phyloP scores from a whole-genome alignment of 2,888 invertebrate genomes.

The Mythimna albipuncta region DNA sequence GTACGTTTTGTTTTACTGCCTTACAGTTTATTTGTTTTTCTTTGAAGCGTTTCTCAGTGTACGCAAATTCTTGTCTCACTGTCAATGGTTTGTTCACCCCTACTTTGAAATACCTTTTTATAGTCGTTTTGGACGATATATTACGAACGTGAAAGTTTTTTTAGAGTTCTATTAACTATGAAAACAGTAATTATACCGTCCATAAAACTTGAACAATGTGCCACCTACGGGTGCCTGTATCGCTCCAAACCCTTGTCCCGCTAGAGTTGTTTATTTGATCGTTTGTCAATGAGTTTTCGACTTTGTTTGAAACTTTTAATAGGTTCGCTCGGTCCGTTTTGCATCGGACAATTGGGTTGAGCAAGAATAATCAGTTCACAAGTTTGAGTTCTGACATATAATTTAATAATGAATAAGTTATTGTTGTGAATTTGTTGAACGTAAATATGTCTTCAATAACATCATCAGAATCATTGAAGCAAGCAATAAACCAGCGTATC shows the following conservation, averaged over 20 bases:
- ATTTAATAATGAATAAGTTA: slow-evolving; percentile 20
- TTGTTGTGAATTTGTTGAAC: too few species aligned
- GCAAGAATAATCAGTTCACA: slow-evolving; percentile 8
- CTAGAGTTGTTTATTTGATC: slow-evolving; percentile 42
- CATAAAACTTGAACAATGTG: slow-evolving; percentile 26
- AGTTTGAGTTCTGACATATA: slow-evolving; percentile 10
- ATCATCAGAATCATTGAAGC: neutral
- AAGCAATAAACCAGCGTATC: neutral
- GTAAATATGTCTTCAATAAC: neutral
- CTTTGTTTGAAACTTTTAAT: slow-evolving; percentile 56
- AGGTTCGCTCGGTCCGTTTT: slow-evolving; percentile 38
- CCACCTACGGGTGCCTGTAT: slow-evolving; percentile 20
- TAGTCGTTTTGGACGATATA: neutral
- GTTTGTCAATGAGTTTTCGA: slow-evolving; percentile 49
- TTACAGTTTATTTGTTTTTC: slow-evolving; percentile 45
- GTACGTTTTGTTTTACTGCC: slow-evolving; percentile 46
- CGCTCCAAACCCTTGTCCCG: slow-evolving; percentile 25
- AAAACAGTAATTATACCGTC: slow-evolving; percentile 24
- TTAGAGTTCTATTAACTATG: neutral
- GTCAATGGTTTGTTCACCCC: slow-evolving; percentile 39
- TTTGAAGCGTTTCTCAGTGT: slow-evolving; percentile 27
- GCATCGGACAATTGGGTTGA: slow-evolving; percentile 31
- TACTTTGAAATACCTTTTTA: neutral
- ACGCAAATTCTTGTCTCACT: slow-evolving; percentile 29
- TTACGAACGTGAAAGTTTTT: neutral